phyloP scores from a whole-genome alignment of 1,140 invertebrate genomes.

The Pseudoatta argentina region DNA sequence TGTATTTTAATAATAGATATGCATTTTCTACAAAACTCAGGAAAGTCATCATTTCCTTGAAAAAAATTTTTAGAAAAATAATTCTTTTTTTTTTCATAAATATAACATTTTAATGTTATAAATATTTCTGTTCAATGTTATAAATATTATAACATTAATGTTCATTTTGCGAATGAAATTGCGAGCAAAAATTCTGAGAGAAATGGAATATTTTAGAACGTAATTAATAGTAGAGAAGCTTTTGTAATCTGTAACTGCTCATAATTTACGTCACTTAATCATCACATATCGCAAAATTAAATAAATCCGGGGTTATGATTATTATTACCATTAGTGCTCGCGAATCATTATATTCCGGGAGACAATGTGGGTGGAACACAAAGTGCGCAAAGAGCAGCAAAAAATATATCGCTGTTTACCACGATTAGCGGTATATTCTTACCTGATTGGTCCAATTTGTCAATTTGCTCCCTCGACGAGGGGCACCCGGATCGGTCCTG shows the following conservation, averaged over 20 bases:
- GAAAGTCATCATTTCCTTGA: not conserved
- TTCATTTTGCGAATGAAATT: not conserved
- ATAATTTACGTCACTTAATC: not conserved
- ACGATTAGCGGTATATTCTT: constrained; percentile 49
- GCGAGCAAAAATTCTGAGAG: not conserved
- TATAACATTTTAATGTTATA: not conserved
- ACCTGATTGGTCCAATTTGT: constrained; percentile 64
- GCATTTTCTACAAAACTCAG: not conserved
- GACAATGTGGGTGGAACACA: constrained; percentile 28
- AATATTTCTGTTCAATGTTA: constrained; percentile 8
- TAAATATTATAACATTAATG: not conserved
- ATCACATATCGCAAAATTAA: not conserved
- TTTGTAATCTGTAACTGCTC: not conserved
- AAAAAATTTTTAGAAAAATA: not conserved
- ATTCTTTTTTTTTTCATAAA: not conserved
- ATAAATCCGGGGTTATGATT: not conserved
- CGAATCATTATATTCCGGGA: constrained; percentile 30
- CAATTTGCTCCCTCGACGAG: constrained; percentile 57
- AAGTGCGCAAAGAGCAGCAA: constrained; percentile 26
- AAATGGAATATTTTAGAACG: not conserved
- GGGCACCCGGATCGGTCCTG: constrained; percentile 26
- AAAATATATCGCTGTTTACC: constrained; percentile 46
- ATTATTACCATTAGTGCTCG: constrained; percentile 8
- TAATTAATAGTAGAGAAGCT: not conserved
- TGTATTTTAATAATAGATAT: not conserved